These are phyloP conservation scores for Lanistes nyassanus DNA, from an alignment of 1,140 invertebrate species.

Conservation along the genomic window DNA sequence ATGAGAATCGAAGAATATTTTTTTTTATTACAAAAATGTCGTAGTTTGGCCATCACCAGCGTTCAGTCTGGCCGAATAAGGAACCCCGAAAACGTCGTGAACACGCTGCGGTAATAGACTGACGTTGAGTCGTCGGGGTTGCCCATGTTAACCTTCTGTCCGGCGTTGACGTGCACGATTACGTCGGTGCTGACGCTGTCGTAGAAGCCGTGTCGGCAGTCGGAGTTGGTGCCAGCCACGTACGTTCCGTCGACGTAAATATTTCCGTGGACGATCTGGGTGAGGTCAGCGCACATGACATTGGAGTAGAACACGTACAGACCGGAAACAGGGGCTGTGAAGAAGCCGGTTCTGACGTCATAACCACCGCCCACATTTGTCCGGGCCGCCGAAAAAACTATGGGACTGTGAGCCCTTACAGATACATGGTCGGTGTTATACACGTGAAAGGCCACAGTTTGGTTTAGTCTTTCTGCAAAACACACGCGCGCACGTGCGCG, in stretches of 20 bases:
- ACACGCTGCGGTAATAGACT: background rate
- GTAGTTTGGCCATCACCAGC: background rate
- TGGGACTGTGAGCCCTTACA: background rate
- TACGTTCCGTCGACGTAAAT: background rate
- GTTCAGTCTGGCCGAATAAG: background rate
- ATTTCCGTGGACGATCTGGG: background rate
- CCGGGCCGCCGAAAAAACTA: background rate
- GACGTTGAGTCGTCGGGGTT: background rate
- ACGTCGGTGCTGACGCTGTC: too few relatives aligned
- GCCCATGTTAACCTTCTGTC: constrained; percentile 2
- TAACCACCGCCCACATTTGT: constrained; percentile 1
- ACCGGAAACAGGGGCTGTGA: constrained; percentile 3
- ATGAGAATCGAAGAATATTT: too few relatives aligned
- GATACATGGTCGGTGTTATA: too few relatives aligned
- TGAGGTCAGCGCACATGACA: background rate
- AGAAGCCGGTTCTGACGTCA: constrained; percentile 5
- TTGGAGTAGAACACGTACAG: constrained; percentile 8
- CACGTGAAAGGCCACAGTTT: too few relatives aligned
- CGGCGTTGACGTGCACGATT: background rate
- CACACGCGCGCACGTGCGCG: too few relatives aligned
- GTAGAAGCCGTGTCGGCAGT: background rate
- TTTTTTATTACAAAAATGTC: too few relatives aligned
- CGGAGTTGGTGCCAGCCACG: background rate
- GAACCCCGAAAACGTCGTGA: constrained; percentile 2
- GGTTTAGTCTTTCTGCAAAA: too few relatives aligned